phyloP scores from a whole-genome alignment of 1,140 invertebrate genomes.

The Marisa cornuarietis region DNA sequence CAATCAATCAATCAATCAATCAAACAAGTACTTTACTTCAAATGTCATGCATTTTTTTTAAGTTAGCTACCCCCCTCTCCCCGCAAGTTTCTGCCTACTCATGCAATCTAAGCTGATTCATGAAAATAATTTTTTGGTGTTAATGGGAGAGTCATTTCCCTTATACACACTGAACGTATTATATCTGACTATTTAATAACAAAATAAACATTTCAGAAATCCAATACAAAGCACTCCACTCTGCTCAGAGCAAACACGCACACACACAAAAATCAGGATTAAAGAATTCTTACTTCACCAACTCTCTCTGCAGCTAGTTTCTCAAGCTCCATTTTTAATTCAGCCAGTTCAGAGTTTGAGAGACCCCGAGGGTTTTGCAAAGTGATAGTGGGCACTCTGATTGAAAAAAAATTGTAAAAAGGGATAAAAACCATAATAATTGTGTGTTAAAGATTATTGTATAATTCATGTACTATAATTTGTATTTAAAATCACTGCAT shows the following conservation, averaged over 20 bases:
- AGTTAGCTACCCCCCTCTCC: no score
- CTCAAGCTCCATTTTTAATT: slow-evolving; percentile 71
- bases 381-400: slow-evolving; percentile 72
- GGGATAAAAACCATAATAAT: not conserved
- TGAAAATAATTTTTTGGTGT: not conserved
- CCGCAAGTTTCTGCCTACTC: no score
- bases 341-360: slow-evolving; percentile 71
- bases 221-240: no score
- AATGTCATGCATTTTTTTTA: not conserved
- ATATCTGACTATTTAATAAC: no score
- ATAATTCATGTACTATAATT: not conserved
- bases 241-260: no score
- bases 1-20: not conserved
- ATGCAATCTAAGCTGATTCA: no score
- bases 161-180: no score
- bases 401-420: slow-evolving; percentile 20
- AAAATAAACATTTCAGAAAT: no score
- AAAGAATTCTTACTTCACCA: slow-evolving; percentile 72
- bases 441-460: not conserved
- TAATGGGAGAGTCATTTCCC: no score
- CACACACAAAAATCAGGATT: not conserved
- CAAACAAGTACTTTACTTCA: not conserved
- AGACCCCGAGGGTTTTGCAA: slow-evolving; percentile 77
- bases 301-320: slow-evolving; percentile 69
- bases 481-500: not conserved